These are phyloP conservation scores for Glomeris maerens DNA, from an alignment of 1,140 invertebrate species.

Conservation along the genomic window DNA sequence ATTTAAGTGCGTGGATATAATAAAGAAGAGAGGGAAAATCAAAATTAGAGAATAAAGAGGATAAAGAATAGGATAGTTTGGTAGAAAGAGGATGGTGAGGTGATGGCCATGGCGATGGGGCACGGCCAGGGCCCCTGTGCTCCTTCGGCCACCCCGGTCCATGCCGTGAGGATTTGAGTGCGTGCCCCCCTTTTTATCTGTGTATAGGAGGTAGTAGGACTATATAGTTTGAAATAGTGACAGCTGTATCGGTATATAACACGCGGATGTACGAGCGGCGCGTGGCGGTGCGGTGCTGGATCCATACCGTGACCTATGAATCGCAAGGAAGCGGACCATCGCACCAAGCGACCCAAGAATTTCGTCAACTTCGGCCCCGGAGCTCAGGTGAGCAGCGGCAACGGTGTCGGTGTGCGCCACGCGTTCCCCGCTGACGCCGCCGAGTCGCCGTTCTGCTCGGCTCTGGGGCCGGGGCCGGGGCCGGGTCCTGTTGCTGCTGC, in stretches of 20 bases:
- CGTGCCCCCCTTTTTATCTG: neutral
- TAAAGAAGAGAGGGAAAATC: too few species aligned
- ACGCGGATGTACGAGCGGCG: neutral
- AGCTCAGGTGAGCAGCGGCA: neutral
- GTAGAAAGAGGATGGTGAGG: too few species aligned
- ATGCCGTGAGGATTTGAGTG: neutral
- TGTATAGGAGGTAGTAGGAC: neutral
- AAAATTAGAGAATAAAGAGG: too few species aligned
- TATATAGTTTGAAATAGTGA: neutral
- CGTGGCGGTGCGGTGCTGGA: neutral
- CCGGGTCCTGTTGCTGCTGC: too few species aligned
- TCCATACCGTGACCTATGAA: constrained; percentile 2
- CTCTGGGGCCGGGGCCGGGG: neutral
- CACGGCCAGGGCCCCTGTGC: neutral
- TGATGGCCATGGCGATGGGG: neutral
- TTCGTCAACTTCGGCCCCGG: neutral
- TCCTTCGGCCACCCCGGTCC: neutral
- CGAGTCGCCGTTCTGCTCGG: neutral
- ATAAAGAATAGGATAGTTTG: too few species aligned
- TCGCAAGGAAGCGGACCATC: constrained; percentile 10
- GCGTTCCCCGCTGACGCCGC: neutral
- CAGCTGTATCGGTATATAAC: neutral
- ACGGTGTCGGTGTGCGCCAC: neutral
- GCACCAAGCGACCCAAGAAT: constrained; percentile 6
- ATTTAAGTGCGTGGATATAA: too few species aligned